A percentile compares a stretch with the other conserved stretches of the same genome.
Conservation (phyloP, 1,140 invertebrate species). For the Daktulosphaira vitifoliae region DNA sequence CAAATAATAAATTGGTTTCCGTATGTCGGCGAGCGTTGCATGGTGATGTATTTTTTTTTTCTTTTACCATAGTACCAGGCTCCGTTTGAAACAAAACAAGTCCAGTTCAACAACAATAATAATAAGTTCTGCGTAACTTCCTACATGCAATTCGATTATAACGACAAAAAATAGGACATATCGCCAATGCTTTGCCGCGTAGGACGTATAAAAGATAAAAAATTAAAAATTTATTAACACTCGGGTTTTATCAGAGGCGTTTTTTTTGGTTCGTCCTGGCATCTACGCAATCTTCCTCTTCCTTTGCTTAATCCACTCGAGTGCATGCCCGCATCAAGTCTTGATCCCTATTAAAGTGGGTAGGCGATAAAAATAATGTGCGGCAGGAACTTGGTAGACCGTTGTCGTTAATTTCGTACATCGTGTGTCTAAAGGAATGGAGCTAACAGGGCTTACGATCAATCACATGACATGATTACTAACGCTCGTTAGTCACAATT, state of each 20-base stretch:
- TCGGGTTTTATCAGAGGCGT: slow-evolving; percentile 13
- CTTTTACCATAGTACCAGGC: no score
- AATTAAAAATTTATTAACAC: slow-evolving; percentile 11
- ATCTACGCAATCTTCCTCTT: not conserved
- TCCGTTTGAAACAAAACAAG: no score
- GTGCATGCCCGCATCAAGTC: slow-evolving; percentile 3
- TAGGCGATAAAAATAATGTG: not conserved
- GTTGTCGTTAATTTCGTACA: not conserved
- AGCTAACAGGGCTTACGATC: no score
- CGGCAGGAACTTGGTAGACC: not conserved
- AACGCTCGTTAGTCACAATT: no score
- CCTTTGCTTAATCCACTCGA: slow-evolving; percentile 12
- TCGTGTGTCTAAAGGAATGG: no score
- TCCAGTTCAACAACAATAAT: not conserved
- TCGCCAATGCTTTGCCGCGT: not conserved
- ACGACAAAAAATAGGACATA: slow-evolving; percentile 1
- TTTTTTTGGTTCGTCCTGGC: slow-evolving; percentile 1
- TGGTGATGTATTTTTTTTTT: no score
- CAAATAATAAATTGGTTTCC: slow-evolving; percentile 6
- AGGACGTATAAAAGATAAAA: not conserved
- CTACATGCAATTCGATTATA: slow-evolving; percentile 13
- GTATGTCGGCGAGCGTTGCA: slow-evolving; percentile 22
- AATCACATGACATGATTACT: no score
- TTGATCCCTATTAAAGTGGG: slow-evolving; percentile 15
- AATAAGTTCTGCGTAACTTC: slow-evolving; percentile 21